phyloP scores from a whole-genome alignment of 2,113 vertebrate species.

The Protomyctophum bolini region DNA sequence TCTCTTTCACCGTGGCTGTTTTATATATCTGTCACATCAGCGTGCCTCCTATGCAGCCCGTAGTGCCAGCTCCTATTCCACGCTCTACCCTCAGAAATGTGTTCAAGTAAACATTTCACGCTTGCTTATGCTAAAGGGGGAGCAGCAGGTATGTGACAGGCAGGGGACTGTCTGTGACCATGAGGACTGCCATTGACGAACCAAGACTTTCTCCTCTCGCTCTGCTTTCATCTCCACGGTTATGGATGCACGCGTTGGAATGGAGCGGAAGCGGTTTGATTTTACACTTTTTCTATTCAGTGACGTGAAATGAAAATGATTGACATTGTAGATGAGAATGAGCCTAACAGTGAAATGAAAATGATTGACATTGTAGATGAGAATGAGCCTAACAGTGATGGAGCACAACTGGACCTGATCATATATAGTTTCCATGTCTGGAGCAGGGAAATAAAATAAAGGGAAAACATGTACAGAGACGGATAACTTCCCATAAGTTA shows the following conservation, averaged over 20 bases:
- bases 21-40: constrained; percentile 77
- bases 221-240: constrained; percentile 24
- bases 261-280: constrained; percentile 30
- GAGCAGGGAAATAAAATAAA: constrained; percentile 15
- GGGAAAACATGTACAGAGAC: constrained; percentile 54
- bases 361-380: constrained; percentile 51
- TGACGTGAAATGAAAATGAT: constrained; percentile 61
- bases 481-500: constrained; percentile 51
- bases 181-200: constrained; percentile 52
- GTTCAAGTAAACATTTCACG: constrained; percentile 81
- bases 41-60: constrained; percentile 65
- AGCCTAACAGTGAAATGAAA: constrained; percentile 41
- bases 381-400: constrained; percentile 20
- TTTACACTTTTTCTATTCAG: constrained; percentile 49
- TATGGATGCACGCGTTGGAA: constrained; percentile 41
- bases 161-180: constrained; percentile 69
- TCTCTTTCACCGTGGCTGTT: constrained; percentile 60
- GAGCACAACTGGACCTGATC: no score
- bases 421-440: no score
- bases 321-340: constrained; percentile 44
- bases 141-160: constrained; percentile 78
- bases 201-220: constrained; percentile 41
- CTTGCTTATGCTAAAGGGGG: constrained; percentile 78
- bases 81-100: constrained; percentile 69
- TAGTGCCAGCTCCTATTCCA: constrained; percentile 75